Conservation (phyloP, 1,140 invertebrate genomes). For the Ostrea denselamellosa region DNA sequence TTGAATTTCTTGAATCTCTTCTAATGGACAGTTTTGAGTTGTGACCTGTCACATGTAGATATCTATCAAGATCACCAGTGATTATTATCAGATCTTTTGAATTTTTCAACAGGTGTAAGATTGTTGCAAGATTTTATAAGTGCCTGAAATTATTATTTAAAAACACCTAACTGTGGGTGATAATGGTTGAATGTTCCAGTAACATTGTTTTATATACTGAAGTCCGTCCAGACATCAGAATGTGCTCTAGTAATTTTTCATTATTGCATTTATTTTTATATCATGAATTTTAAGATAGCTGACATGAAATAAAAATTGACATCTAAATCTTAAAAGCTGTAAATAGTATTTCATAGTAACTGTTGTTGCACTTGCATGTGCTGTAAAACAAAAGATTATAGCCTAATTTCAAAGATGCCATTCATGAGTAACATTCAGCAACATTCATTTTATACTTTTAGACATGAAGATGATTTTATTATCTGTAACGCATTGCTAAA, state of each 20-base stretch:
- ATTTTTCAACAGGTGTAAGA: no score
- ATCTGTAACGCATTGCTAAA: neutral
- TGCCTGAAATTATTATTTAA: neutral
- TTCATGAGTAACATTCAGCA: neutral
- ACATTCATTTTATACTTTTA: neutral
- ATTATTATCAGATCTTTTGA: neutral
- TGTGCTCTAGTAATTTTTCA: neutral
- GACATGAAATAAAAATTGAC: neutral
- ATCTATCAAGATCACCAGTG: neutral
- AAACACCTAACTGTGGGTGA: neutral
- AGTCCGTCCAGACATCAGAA: slow-evolving; percentile 31
- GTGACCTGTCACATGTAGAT: neutral
- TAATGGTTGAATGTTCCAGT: neutral
- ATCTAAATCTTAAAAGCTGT: no score
- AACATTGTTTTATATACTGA: neutral
- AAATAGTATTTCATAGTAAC: no score
- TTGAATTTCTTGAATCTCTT: neutral
- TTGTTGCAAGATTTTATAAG: neutral
- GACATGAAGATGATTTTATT: neutral
- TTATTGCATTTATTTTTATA: neutral
- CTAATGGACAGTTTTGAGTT: neutral
- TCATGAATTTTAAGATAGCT: neutral
- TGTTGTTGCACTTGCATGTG: no score
- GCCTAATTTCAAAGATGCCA: neutral
- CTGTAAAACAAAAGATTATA: no score